phyloP scores from a whole-genome alignment of 2,888 invertebrate species.

The Dendrolimus houi region DNA sequence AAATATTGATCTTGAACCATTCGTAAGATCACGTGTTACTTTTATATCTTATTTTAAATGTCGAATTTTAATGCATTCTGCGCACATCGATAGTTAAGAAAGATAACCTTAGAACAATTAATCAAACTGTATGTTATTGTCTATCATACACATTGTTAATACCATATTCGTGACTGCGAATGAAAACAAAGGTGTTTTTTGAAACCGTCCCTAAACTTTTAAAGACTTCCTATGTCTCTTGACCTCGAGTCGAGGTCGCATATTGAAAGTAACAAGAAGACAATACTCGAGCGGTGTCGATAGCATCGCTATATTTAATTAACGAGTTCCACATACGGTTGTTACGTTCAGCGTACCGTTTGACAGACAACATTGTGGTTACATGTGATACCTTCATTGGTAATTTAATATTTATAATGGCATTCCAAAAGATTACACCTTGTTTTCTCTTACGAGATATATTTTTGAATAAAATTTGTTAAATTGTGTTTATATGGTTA shows the following conservation, averaged over 20 bases:
- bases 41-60: too few relatives aligned
- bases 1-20: too few relatives aligned
- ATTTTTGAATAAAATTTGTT: too few relatives aligned
- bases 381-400: too few relatives aligned
- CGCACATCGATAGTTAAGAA: not conserved
- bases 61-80: not conserved
- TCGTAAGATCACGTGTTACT: too few relatives aligned
- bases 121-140: not conserved
- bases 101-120: not conserved
- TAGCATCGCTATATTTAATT: constrained; percentile 42
- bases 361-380: not conserved
- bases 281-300: constrained; percentile 30
- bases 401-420: too few relatives aligned
- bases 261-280: constrained; percentile 42
- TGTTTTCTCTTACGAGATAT: too few relatives aligned
- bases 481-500: too few relatives aligned
- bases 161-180: not conserved
- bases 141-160: not conserved
- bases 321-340: constrained; percentile 23
- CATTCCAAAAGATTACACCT: too few relatives aligned
- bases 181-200: not conserved
- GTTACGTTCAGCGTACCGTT: constrained; percentile 7
- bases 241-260: constrained; percentile 38
- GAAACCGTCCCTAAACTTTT: not conserved
- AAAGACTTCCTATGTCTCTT: constrained; percentile 5